A percentile compares a stretch with the other conserved stretches of the same genome.
Conservation (phyloP, 2,888 invertebrate genomes). For the Lumbricus terrestris region DNA sequence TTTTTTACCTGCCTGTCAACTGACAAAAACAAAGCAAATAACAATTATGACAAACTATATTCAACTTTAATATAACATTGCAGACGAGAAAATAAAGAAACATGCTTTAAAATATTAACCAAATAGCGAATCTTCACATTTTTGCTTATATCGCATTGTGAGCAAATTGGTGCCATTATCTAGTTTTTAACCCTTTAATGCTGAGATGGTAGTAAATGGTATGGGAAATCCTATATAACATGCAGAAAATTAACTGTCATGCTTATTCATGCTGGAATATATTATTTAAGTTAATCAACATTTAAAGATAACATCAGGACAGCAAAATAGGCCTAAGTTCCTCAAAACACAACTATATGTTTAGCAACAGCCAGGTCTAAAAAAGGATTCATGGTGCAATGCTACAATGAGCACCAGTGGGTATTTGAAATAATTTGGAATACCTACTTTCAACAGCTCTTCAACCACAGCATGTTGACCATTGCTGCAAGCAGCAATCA, state of each 20-base stretch:
- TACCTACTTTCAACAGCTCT: conserved; percentile 3
- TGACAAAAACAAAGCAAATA: not conserved
- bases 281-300: not conserved
- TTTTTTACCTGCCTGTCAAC: not conserved
- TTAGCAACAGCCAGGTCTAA: not conserved
- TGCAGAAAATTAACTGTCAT: not conserved
- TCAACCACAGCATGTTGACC: not conserved
- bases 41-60: not conserved
- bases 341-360: not conserved
- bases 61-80: not conserved
- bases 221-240: too few relatives aligned
- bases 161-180: not conserved
- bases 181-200: too few relatives aligned
- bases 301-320: not conserved
- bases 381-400: not conserved
- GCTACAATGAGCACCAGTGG: not conserved
- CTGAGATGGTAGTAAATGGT: too few relatives aligned
- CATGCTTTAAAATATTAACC: not conserved
- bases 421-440: not conserved
- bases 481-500: conserved; percentile 8
- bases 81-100: not conserved
- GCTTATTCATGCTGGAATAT: not conserved
- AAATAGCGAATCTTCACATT: not conserved
- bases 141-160: not conserved
- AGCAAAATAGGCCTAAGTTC: not conserved